phyloP scores from a whole-genome alignment of 2,113 vertebrate genomes.

The Aramus guarauna region DNA sequence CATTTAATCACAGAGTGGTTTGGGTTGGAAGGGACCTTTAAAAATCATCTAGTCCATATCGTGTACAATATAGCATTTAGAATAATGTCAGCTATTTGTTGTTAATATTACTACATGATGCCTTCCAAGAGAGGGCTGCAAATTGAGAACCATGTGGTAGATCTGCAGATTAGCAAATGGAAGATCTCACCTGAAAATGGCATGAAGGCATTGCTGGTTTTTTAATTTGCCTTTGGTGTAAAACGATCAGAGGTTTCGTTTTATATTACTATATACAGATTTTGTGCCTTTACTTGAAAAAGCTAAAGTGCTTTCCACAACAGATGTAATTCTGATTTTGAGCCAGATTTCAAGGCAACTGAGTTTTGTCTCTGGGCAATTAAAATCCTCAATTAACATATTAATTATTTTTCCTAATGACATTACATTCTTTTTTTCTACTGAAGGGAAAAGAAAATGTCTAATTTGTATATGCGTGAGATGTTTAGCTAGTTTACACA shows the following conservation, averaged over 20 bases:
- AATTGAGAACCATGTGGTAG: neutral
- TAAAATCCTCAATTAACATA: slow-evolving; percentile 28
- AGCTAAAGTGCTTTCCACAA: neutral
- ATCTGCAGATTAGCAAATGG: neutral
- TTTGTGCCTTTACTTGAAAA: neutral
- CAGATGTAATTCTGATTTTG: slow-evolving; percentile 14
- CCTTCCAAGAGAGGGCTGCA: neutral
- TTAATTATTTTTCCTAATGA: slow-evolving; percentile 36
- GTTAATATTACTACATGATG: neutral
- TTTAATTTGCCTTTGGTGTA: neutral
- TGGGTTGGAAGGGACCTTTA: neutral
- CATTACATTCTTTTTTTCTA: neutral
- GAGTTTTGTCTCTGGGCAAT: slow-evolving; percentile 10
- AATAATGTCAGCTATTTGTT: neutral
- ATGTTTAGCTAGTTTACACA: neutral
- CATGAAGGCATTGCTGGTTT: neutral
- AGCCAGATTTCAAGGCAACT: neutral
- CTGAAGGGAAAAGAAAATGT: neutral
- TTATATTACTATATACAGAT: neutral
- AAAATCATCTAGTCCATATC: neutral
- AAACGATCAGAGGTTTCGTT: neutral
- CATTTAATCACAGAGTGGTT: neutral
- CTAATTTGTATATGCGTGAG: neutral
- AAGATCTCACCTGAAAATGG: neutral
- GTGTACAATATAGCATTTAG: neutral